Evolutionary conservation across 2,113 vertebrate genomes (phyloP).

Genomic region (Tauraco erythrolophus): DNA sequence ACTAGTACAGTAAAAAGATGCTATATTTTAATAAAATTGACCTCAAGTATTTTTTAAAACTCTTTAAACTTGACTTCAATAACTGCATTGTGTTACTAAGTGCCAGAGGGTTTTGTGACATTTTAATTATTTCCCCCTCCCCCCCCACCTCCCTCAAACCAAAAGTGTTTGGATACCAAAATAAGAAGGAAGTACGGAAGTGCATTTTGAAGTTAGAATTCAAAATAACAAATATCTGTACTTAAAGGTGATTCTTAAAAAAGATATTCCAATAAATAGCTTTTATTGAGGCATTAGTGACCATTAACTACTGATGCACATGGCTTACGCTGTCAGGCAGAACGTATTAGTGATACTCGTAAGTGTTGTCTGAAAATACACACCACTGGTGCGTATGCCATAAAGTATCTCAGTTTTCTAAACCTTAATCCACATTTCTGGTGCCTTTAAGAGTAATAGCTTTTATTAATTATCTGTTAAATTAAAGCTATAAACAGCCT

Average conservation of each 20-base stretch:
- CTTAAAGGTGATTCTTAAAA: background rate
- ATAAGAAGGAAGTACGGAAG: background rate
- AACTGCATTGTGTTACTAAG: background rate
- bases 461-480: conserved; percentile 25
- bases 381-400: background rate
- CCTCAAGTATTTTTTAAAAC: background rate
- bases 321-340: conserved; percentile 29
- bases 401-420: conserved; percentile 29
- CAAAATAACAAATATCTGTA: background rate
- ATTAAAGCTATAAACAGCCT: conserved; percentile 1
- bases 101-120: background rate
- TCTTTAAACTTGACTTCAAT: background rate
- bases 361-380: background rate
- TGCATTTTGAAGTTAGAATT: background rate
- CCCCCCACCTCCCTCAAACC: too few species aligned
- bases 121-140: background rate
- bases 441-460: background rate
- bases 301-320: background rate
- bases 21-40: background rate
- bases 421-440: conserved; percentile 12
- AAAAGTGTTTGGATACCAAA: background rate
- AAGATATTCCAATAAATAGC: background rate
- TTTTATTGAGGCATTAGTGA: conserved; percentile 3
- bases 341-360: background rate
- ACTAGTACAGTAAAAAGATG: background rate